Percentiles rank a stretch among this genome's conserved stretches.
Evolutionary conservation across 2,113 vertebrate genomes (phyloP).

Genomic region (Trichechus manatus): DNA sequence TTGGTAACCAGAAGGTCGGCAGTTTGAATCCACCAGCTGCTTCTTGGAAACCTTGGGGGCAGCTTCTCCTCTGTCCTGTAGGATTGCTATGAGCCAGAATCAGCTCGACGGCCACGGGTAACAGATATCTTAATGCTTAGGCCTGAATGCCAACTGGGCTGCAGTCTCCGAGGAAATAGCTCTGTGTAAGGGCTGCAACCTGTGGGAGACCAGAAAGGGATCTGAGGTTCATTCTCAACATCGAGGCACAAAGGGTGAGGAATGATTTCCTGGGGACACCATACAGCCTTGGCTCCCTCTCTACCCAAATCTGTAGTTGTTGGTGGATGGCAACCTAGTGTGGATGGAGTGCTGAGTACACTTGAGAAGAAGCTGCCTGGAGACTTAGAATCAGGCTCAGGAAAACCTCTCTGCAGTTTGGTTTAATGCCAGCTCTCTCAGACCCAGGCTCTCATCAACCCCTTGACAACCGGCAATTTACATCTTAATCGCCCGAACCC

Average conservation of each 20-base stretch:
- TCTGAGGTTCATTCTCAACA: background rate
- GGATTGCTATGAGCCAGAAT: background rate
- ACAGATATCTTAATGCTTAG: background rate
- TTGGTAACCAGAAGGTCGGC: background rate
- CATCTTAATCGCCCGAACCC: slow-evolving; percentile 73
- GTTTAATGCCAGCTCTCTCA: slow-evolving; percentile 70
- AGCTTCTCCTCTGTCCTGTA: background rate
- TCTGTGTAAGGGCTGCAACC: background rate
- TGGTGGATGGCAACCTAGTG: background rate
- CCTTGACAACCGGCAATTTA: slow-evolving; percentile 61
- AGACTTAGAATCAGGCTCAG: slow-evolving; percentile 1
- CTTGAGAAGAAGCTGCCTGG: slow-evolving; percentile 37
- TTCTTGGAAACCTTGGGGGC: background rate
- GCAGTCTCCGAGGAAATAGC: background rate
- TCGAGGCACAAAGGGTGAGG: background rate
- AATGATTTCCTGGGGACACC: background rate
- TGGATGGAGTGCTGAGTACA: rapidly evolving
- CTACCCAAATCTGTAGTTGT: too few relatives aligned
- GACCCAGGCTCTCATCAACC: slow-evolving; percentile 71
- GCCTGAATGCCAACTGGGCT: background rate
- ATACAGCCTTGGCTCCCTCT: background rate
- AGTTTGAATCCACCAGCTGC: background rate
- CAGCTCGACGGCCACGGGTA: background rate
- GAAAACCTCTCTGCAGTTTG: slow-evolving; percentile 63
- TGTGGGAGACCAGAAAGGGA: background rate